Evolutionary conservation across 2,113 vertebrate genomes (phyloP).

Genomic region (Scalopus aquaticus): DNA sequence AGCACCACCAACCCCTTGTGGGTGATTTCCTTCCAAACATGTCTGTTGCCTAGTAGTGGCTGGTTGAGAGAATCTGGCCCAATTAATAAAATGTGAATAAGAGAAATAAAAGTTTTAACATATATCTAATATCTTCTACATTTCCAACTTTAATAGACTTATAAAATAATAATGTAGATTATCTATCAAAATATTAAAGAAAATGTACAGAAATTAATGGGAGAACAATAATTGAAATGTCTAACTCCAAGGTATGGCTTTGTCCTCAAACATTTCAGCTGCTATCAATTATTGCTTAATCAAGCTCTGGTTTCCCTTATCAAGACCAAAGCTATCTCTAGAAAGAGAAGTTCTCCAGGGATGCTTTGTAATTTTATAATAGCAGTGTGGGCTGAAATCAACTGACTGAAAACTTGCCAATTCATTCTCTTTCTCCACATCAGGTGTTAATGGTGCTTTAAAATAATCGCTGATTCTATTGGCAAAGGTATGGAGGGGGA

Average conservation of each 20-base stretch:
- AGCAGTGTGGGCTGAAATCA: not conserved
- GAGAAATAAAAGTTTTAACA: not conserved
- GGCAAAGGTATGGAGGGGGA: too few relatives aligned
- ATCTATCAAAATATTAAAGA: slow-evolving; percentile 9
- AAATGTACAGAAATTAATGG: not conserved
- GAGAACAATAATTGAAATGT: slow-evolving; percentile 11
- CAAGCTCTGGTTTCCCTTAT: not conserved
- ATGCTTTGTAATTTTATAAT: not conserved
- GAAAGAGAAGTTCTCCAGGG: not conserved
- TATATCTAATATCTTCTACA: not conserved
- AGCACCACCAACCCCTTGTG: not conserved
- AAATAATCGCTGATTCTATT: not conserved
- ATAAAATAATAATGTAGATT: not conserved
- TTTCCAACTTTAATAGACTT: slow-evolving; percentile 14
- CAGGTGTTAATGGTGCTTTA: not conserved
- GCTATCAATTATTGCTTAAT: not conserved
- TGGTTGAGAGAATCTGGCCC: not conserved
- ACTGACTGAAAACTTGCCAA: not conserved
- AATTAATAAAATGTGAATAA: slow-evolving; percentile 18
- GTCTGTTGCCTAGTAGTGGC: not conserved
- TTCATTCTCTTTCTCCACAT: not conserved
- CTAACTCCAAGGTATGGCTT: not conserved
- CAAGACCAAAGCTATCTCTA: not conserved
- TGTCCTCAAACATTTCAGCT: slow-evolving; percentile 5
- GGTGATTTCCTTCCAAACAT: not conserved